Evolutionary conservation across 2,797 vertebrate species (phyloP).

Genomic region (Neostethus bicornis): DNA sequence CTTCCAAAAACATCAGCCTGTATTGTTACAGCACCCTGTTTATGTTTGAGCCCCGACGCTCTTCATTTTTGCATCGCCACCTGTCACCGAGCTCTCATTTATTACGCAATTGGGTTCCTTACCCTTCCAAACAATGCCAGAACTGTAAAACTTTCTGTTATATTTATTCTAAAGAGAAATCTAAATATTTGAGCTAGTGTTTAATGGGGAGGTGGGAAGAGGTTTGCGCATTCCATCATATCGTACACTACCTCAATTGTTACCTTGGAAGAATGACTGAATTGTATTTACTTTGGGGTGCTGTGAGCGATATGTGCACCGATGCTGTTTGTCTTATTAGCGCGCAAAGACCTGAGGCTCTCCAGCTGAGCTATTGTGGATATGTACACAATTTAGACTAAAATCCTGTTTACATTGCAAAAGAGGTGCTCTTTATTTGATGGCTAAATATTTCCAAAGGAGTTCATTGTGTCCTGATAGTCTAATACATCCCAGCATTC

Average conservation of each 20-base stretch:
- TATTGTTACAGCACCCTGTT: conserved; percentile 65
- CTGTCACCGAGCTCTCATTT: conserved; percentile 71
- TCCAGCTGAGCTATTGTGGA: conserved; percentile 75
- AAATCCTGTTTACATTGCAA: conserved; percentile 80
- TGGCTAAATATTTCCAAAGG: conserved; percentile 70
- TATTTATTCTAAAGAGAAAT: conserved; percentile 76
- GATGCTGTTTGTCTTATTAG: conserved; percentile 71
- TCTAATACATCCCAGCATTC: conserved; percentile 46
- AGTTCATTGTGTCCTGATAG: conserved; percentile 44
- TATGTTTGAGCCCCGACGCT: conserved; percentile 55
- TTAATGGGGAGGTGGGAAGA: conserved; percentile 54
- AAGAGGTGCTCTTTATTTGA: conserved; percentile 78
- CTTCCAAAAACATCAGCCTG: conserved; percentile 49
- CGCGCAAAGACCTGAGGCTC: conserved; percentile 72
- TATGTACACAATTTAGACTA: conserved; percentile 78
- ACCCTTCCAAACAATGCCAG: conserved; percentile 75
- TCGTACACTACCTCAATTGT: conserved; percentile 79
- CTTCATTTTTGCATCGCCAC: conserved; percentile 64
- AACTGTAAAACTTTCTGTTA: conserved; percentile 74
- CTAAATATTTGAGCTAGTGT: conserved; percentile 81
- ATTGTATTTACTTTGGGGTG: conserved; percentile 74
- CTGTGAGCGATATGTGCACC: conserved; percentile 69
- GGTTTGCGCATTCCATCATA: conserved; percentile 63
- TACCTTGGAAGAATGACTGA: conserved; percentile 73
- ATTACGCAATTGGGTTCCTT: conserved; percentile 57